Percentiles rank a stretch among this genome's conserved stretches.
Evolutionary conservation across 2,888 invertebrate species (phyloP).

Genomic region (Melinaea menophilus): DNA sequence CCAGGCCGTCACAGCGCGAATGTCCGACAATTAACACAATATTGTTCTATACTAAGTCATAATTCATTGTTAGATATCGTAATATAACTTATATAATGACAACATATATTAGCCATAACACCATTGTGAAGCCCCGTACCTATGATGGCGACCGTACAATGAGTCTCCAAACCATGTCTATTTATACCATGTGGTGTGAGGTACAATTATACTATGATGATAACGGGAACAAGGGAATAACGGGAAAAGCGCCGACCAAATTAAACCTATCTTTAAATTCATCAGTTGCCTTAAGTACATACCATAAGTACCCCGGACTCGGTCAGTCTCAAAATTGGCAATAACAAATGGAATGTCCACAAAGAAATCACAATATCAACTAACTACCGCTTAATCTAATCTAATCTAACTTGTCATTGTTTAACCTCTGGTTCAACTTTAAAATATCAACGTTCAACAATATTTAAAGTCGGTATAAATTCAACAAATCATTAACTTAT

Average conservation of each 20-base stretch:
- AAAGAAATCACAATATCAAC: constrained; percentile 57
- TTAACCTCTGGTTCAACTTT: constrained; percentile 43
- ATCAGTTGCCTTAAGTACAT: constrained; percentile 50
- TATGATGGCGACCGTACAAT: constrained; percentile 65
- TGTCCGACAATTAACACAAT: constrained; percentile 54
- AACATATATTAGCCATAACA: constrained; percentile 72
- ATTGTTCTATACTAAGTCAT: constrained; percentile 20
- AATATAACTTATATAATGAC: constrained; percentile 42
- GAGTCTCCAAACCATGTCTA: constrained; percentile 30
- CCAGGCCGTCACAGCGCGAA: constrained; percentile 11
- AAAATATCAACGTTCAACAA: constrained; percentile 63
- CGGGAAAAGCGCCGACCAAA: constrained; percentile 17
- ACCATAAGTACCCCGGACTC: constrained; percentile 56
- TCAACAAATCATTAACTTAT: constrained; percentile 43
- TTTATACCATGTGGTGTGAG: constrained; percentile 60
- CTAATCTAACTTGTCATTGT: constrained; percentile 40
- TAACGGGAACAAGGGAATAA: not conserved
- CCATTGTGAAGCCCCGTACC: constrained; percentile 73
- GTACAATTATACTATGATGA: constrained; percentile 34
- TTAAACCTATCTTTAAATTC: constrained; percentile 27
- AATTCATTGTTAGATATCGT: constrained; percentile 25
- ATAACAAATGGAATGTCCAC: constrained; percentile 66
- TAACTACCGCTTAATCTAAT: constrained; percentile 24
- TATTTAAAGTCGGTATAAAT: constrained; percentile 59
- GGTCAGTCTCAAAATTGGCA: constrained; percentile 61